Conservation (phyloP, 2,888 invertebrate genomes). For the Hydrotaea diabolus region DNA sequence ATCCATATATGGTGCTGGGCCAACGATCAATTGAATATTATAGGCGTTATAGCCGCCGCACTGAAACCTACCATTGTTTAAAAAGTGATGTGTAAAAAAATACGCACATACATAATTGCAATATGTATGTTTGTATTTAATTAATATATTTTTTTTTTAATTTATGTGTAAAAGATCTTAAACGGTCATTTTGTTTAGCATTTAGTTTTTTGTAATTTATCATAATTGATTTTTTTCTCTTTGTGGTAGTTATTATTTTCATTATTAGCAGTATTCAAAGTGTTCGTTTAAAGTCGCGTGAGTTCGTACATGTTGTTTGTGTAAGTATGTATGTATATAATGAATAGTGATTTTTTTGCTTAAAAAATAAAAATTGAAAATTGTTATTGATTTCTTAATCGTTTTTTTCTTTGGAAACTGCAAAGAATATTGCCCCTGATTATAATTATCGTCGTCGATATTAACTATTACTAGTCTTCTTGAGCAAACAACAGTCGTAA, state of each 20-base stretch:
- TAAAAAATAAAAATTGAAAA: not conserved
- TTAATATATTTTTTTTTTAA: conserved; percentile 43
- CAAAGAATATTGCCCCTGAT: too few relatives aligned
- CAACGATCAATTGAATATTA: too few relatives aligned
- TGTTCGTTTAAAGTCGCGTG: conserved; percentile 66
- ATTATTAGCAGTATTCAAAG: conserved; percentile 29
- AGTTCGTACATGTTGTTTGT: conserved; percentile 59
- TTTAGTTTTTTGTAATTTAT: conserved; percentile 50
- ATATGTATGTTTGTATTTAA: conserved; percentile 13
- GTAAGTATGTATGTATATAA: conserved; percentile 31
- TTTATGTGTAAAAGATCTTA: conserved; percentile 69
- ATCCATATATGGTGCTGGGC: too few relatives aligned
- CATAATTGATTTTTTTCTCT: conserved; percentile 39
- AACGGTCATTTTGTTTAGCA: conserved; percentile 64
- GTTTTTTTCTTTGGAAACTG: too few relatives aligned
- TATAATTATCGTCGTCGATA: too few relatives aligned
- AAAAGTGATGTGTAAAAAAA: conserved; percentile 49
- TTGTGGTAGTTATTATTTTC: conserved; percentile 12
- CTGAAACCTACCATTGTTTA: conserved; percentile 3
- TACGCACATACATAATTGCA: conserved; percentile 31
- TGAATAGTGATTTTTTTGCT: not conserved
- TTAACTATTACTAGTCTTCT: too few relatives aligned
- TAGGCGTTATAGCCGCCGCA: too few relatives aligned
- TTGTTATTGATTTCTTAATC: not conserved
- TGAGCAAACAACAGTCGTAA: too few relatives aligned